phyloP scores from a whole-genome alignment of 2,888 invertebrate species.

The Papilio elwesi region DNA sequence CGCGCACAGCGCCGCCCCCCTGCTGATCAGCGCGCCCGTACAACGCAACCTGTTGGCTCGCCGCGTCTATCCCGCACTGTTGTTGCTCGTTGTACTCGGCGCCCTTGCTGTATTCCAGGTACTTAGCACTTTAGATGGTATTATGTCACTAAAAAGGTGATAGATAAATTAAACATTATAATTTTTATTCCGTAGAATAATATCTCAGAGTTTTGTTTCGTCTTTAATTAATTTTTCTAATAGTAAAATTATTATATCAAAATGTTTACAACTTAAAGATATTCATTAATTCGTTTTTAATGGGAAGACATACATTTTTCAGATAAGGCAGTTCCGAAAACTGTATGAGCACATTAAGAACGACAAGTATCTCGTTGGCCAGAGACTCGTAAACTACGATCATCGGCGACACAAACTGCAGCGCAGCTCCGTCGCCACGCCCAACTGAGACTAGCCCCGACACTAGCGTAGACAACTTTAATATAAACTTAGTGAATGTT shows the following conservation, averaged over 20 bases:
- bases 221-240: too few relatives aligned
- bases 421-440: conserved; percentile 55
- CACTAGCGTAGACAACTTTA: too few relatives aligned
- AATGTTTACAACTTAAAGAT: not conserved
- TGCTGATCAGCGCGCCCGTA: conserved; percentile 86
- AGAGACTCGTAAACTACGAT: conserved; percentile 98
- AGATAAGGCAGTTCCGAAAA: conserved; percentile 96
- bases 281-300: not conserved
- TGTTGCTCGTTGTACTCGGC: conserved; percentile 88
- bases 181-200: too few relatives aligned
- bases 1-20: conserved; percentile 90
- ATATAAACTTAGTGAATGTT: too few relatives aligned
- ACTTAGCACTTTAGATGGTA: not conserved
- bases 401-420: conserved; percentile 87
- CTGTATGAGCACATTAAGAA: conserved; percentile 99
- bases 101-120: conserved; percentile 87
- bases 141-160: too few relatives aligned
- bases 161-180: too few relatives aligned
- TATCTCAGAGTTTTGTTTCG: too few relatives aligned
- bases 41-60: conserved; percentile 91
- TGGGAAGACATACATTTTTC: conserved; percentile 57
- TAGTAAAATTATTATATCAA: too few relatives aligned
- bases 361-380: conserved; percentile 99
- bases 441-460: conserved; percentile 66
- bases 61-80: conserved; percentile 94